These are phyloP conservation scores for Puma concolor DNA, from an alignment of 2,113 vertebrate genomes.

Conservation along the genomic window DNA sequence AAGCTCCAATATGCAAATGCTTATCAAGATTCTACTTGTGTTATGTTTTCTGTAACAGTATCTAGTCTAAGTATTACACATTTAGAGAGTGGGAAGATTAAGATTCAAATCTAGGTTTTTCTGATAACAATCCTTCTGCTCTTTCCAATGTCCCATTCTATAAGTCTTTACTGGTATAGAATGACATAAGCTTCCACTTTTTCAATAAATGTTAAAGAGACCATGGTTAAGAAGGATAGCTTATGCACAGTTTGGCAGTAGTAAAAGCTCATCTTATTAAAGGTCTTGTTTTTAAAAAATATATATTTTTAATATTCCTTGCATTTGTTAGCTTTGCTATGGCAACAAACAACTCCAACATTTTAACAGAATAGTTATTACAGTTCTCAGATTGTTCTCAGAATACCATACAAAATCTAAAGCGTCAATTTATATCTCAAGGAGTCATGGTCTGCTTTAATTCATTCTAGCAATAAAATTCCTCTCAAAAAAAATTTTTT, in stretches of 20 bases:
- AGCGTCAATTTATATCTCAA: not conserved
- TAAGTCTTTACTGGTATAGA: not conserved
- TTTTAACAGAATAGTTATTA: not conserved
- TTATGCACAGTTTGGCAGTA: not conserved
- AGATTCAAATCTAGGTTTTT: not conserved
- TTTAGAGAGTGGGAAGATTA: not conserved
- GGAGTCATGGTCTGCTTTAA: not conserved
- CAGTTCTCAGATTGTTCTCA: not conserved
- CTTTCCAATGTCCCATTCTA: not conserved
- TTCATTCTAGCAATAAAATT: not conserved
- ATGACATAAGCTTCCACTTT: not conserved
- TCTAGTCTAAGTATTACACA: not conserved
- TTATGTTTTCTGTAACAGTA: not conserved
- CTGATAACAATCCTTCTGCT: not conserved
- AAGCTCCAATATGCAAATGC: not conserved
- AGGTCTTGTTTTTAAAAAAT: conserved; percentile 1
- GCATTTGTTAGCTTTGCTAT: conserved; percentile 24
- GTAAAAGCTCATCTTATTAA: not conserved
- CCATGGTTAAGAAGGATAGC: not conserved
- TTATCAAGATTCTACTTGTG: not conserved
- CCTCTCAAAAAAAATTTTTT: not conserved
- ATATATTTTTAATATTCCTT: conserved; percentile 6
- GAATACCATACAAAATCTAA: not conserved
- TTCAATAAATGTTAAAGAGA: not conserved
- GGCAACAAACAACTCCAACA: conserved; percentile 30